Conservation (phyloP, 2,888 invertebrate species). For the Pteria penguin region DNA sequence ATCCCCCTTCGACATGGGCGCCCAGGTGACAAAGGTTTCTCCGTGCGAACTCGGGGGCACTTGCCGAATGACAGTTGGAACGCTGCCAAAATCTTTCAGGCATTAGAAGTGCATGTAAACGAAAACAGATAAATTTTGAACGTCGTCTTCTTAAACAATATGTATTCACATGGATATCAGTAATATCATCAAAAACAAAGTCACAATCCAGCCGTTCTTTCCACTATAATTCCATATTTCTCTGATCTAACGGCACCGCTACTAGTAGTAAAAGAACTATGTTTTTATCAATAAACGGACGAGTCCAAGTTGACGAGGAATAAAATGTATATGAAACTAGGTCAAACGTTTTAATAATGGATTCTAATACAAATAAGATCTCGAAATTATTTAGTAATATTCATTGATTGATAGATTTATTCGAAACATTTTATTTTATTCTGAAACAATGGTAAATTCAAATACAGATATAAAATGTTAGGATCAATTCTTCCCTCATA, state of each 20-base stretch:
- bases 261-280: conserved; percentile 27
- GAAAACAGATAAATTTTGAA: neutral
- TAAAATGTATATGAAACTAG: conserved; percentile 14
- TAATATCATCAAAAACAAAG: no score
- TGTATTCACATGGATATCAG: no score
- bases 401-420: no score
- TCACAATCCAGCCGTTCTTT: neutral
- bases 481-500: no score
- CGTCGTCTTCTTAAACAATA: no score
- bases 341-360: no score
- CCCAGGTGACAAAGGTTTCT: neutral
- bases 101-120: conserved; percentile 15
- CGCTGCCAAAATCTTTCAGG: conserved; percentile 11
- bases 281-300: conserved; percentile 33
- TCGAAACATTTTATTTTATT: no score
- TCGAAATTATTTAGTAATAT: no score
- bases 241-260: conserved; percentile 2
- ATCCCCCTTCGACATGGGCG: conserved; percentile 40
- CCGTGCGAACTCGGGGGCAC: neutral
- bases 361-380: no score
- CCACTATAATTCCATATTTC: neutral
- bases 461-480: no score
- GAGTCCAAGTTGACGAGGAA: conserved; percentile 8
- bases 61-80: no score
- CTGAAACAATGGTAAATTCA: no score